These are phyloP conservation scores for Melanogrammus aeglefinus DNA, from an alignment of 2,797 vertebrate genomes.

Conservation along the genomic window DNA sequence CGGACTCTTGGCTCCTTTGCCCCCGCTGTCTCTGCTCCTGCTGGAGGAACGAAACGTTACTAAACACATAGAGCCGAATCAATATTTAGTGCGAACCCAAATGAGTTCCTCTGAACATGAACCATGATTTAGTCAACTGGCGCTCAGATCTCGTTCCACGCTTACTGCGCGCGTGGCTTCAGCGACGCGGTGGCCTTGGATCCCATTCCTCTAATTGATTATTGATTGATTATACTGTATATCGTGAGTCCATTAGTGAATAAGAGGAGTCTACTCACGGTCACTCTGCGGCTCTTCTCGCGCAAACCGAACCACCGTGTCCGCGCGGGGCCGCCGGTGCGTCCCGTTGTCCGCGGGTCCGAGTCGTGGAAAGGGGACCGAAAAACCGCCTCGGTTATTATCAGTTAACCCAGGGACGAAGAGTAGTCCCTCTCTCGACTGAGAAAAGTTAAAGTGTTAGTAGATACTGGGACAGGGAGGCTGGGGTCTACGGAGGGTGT, in stretches of 20 bases:
- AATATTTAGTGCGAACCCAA: neutral
- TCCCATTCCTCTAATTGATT: neutral
- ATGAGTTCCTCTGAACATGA: neutral
- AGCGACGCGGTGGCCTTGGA: too few relatives aligned
- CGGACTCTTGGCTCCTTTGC: slow-evolving; percentile 49
- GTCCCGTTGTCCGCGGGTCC: neutral
- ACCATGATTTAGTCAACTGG: neutral
- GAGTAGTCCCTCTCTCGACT: slow-evolving; percentile 65
- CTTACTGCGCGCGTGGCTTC: neutral
- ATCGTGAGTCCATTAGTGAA: neutral
- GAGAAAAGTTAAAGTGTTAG: slow-evolving; percentile 71
- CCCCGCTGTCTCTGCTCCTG: slow-evolving; percentile 16
- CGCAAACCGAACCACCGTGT: neutral
- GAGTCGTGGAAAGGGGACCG: neutral
- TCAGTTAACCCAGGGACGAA: slow-evolving; percentile 23
- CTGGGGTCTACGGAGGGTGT: slow-evolving; percentile 70
- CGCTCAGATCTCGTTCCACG: neutral
- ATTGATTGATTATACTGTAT: neutral
- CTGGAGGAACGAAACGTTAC: slow-evolving; percentile 20
- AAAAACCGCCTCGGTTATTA: slow-evolving; percentile 1
- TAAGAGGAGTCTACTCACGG: neutral
- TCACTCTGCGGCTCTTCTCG: neutral
- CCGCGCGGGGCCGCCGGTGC: too few relatives aligned
- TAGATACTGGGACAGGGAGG: slow-evolving; percentile 49
- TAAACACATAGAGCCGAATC: neutral